These are phyloP conservation scores for Pangasius mekongensis DNA, from an alignment of 2,797 vertebrate genomes.

Conservation along the genomic window DNA sequence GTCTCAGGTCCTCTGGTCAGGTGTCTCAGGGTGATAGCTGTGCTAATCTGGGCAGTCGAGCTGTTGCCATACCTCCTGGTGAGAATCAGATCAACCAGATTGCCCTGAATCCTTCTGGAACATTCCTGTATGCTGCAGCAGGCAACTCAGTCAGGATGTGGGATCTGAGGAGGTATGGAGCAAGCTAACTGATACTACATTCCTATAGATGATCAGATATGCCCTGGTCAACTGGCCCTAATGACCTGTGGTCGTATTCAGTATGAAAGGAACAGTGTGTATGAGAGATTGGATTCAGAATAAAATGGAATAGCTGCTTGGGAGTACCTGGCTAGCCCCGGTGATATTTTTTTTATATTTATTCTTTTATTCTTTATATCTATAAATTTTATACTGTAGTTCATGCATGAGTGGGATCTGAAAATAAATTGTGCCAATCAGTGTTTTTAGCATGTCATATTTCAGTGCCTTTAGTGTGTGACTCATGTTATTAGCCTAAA, in stretches of 20 bases:
- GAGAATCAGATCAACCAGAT: constrained; percentile 98
- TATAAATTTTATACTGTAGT: too few relatives aligned
- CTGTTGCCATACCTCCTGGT: constrained; percentile 87
- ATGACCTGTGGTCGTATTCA: neutral
- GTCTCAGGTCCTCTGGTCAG: constrained; percentile 89
- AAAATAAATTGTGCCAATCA: neutral
- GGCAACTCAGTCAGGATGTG: constrained; percentile 96
- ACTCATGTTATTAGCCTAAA: neutral
- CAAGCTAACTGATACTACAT: neutral
- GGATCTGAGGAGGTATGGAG: constrained; percentile 91
- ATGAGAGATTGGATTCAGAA: neutral
- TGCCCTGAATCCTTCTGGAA: constrained; percentile 86
- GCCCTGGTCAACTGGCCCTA: neutral
- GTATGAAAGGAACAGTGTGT: too few relatives aligned
- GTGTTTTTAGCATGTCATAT: too few relatives aligned
- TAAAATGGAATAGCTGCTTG: neutral
- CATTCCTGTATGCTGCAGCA: constrained; percentile 92
- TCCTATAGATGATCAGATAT: neutral
- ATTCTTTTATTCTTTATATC: too few relatives aligned
- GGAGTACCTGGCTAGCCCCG: neutral
- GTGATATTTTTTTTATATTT: neutral
- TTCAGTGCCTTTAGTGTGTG: neutral
- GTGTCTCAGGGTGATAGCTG: constrained; percentile 86
- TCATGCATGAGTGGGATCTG: neutral
- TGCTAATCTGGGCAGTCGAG: constrained; percentile 78